A percentile compares a stretch with the other conserved stretches of the same genome.
Conservation (phyloP, 2,113 vertebrate genomes). For the Cichladusa arquata region DNA sequence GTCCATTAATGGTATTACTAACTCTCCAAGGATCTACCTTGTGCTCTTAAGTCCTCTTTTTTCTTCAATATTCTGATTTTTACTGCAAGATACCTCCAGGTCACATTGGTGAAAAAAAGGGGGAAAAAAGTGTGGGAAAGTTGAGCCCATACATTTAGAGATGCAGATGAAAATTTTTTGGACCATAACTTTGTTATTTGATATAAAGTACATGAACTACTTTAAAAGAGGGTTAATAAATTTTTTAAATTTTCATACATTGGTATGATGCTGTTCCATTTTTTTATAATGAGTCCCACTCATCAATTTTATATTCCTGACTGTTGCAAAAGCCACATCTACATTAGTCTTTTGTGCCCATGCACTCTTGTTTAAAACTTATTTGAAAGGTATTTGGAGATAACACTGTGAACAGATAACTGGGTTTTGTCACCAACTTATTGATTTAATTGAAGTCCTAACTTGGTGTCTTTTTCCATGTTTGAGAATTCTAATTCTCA, state of each 20-base stretch:
- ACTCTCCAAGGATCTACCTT: conserved; percentile 58
- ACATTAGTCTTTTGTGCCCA: neutral
- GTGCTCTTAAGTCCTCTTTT: conserved; percentile 37
- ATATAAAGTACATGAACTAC: neutral
- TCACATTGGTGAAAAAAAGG: conserved; percentile 9
- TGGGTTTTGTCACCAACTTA: neutral
- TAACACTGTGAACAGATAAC: neutral
- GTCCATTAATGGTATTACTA: conserved; percentile 66
- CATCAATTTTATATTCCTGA: conserved; percentile 22
- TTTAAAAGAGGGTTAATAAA: neutral
- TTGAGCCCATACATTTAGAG: neutral
- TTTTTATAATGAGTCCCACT: neutral
- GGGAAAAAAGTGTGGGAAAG: neutral
- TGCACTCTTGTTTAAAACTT: neutral
- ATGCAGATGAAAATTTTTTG: neutral
- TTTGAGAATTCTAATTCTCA: neutral
- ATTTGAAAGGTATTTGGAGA: neutral
- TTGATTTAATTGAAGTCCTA: neutral
- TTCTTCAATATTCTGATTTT: conserved; percentile 46
- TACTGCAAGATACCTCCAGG: conserved; percentile 58
- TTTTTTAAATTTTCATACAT: neutral
- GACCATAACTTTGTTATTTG: neutral
- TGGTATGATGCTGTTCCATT: neutral
- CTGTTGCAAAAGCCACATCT: neutral
- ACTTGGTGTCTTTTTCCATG: neutral